Evolutionary conservation across 2,113 vertebrate genomes (phyloP), one percentile per base, ranked within the genome.

Genomic region (Xiphophorus couchianus): DNA sequence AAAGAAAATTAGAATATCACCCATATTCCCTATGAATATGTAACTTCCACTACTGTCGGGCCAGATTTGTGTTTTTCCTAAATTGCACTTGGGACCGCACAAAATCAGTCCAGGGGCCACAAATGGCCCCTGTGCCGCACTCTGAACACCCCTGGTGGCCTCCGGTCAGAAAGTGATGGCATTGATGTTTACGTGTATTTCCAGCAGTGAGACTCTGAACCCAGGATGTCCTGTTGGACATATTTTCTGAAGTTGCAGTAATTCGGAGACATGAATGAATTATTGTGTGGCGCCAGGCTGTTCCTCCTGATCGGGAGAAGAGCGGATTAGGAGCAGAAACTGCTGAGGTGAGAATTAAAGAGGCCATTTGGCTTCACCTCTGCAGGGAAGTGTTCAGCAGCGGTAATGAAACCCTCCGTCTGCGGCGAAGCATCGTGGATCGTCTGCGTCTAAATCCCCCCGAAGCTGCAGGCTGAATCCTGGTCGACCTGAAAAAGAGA

Each of bases 401-500:
- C 12, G 4, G 28, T 35, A 65, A 66, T 48, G 62, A 48, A 14
- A 42, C 14, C 12, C 2, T 30, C 1, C 2, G 12, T 48, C 12
- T 15, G 3, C 30, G 64, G 29, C 0, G 69, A 67, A 68, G 71
- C 27, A 10, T 71, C 44, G 30, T n/a, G 19, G 54, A 1, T 35
- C 61, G 44, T 14, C 68, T 19, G 69, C 28, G n/a, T 5, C 3
- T 37, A 71, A 77, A 74, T 69, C 70, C 58, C 64, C 58, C 63
- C 48, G n/a, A 81, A 58, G 66, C 25, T 83, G 70, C 69, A 68
- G 62, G 30, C 69, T 0, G 60, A 72, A 76, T 69, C 72, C 81
- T 66, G 67, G 65, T n/a, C 80, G 75, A 83, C 77, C 35, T 37
- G 35, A 85, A 78, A 35, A 69, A 78, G 63, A 30, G 19, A 70